Conservation (phyloP, 2,888 invertebrate genomes). For the Nomada goodeniana region DNA sequence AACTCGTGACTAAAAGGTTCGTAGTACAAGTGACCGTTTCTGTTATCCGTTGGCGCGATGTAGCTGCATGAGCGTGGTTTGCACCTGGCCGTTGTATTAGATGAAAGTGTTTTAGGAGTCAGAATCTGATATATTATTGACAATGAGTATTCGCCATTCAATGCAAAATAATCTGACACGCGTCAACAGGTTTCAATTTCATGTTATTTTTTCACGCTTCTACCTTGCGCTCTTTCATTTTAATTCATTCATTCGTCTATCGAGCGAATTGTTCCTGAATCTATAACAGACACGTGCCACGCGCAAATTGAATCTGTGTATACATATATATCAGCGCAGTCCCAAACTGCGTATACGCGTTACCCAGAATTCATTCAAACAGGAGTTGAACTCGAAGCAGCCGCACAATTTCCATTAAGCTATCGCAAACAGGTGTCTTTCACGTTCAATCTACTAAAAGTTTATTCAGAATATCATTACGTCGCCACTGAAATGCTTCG, state of each 20-base stretch:
- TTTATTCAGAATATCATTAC: neutral
- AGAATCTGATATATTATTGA: neutral
- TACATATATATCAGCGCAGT: neutral
- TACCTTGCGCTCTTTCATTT: neutral
- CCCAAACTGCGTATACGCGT: neutral
- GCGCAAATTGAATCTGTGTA: neutral
- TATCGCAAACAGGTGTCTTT: constrained; percentile 14
- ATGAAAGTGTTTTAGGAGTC: neutral
- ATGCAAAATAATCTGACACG: too few species aligned
- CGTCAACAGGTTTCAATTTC: neutral
- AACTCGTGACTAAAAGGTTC: constrained; percentile 11
- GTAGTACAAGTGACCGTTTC: neutral
- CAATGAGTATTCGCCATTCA: neutral
- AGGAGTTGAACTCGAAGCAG: neutral
- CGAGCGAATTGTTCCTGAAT: neutral
- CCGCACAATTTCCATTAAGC: neutral
- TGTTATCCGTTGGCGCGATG: too few species aligned
- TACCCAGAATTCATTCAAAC: constrained; percentile 4
- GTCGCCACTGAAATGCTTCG: neutral
- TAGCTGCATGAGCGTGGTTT: too few species aligned
- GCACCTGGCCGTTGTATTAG: neutral
- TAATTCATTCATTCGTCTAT: neutral
- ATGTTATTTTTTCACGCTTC: neutral
- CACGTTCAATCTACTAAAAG: constrained; percentile 1
- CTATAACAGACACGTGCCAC: neutral